Percentiles rank a stretch among this genome's conserved stretches.
These are phyloP conservation scores for Hycleus cichorii DNA, from an alignment of 1,140 invertebrate genomes.

Conservation along the genomic window DNA sequence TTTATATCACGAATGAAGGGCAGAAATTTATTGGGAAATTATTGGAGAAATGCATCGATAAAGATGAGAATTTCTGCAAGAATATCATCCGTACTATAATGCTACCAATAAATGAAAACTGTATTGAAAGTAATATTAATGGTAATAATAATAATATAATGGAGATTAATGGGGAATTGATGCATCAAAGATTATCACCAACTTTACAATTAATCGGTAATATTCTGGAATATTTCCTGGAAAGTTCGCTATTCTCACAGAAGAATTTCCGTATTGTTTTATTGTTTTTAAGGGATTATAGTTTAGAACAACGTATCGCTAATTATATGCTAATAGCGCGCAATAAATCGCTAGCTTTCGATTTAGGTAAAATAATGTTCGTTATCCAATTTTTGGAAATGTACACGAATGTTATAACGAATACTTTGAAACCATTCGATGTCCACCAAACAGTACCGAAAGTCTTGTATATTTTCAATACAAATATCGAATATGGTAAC, in stretches of 20 bases:
- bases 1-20: constrained; percentile 55
- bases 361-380: constrained; percentile 22
- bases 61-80: constrained; percentile 15
- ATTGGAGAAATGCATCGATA: constrained; percentile 29
- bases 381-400: constrained; percentile 17
- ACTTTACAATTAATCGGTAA: constrained; percentile 45
- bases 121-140: background rate
- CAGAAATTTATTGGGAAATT: constrained; percentile 48
- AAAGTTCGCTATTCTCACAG: constrained; percentile 13
- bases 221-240: constrained; percentile 37
- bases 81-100: constrained; percentile 16
- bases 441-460: background rate
- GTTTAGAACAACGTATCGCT: constrained; percentile 19
- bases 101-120: constrained; percentile 9
- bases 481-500: background rate
- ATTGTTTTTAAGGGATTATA: constrained; percentile 7
- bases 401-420: background rate
- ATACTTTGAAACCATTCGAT: background rate
- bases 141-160: background rate
- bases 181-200: constrained; percentile 46
- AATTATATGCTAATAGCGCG: constrained; percentile 21
- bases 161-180: constrained; percentile 45
- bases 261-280: constrained; percentile 22
- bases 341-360: constrained; percentile 20
- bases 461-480: constrained; percentile 5